phyloP scores from a whole-genome alignment of 2,888 invertebrate species.

The Rhagonycha lutea region DNA sequence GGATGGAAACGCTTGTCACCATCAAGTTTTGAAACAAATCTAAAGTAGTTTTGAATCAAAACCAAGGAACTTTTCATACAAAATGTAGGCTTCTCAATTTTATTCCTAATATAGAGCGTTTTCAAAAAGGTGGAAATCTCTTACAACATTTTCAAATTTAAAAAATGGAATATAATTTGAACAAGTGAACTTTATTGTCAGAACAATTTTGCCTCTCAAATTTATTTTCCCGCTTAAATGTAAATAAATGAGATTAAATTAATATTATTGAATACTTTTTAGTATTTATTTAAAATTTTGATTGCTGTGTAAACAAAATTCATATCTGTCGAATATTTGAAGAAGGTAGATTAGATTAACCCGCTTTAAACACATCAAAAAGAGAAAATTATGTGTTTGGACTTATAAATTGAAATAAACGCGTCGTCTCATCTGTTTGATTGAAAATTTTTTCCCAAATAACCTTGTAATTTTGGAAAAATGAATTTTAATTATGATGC shows the following conservation, averaged over 20 bases:
- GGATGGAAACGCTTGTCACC: too few species aligned
- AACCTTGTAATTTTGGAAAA: background rate
- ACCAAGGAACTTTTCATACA: too few species aligned
- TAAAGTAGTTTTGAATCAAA: too few species aligned
- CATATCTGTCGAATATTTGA: background rate
- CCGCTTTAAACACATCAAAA: background rate
- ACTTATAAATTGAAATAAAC: background rate
- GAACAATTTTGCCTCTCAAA: background rate
- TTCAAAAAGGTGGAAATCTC: too few species aligned
- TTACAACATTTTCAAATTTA: too few species aligned
- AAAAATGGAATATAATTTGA: too few species aligned
- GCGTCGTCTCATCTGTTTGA: background rate
- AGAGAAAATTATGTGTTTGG: background rate
- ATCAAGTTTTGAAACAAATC: too few species aligned
- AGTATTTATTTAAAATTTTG: background rate
- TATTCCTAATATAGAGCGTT: too few species aligned
- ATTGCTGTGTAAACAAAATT: background rate
- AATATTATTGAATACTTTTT: background rate
- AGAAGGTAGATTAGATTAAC: background rate
- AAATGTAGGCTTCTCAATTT: too few species aligned
- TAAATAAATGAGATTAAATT: background rate
- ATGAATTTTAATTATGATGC: constrained; percentile 46
- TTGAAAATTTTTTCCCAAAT: background rate
- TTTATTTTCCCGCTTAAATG: background rate
- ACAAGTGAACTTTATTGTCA: too few species aligned